Base-by-base conservation (phyloP, 2,888 invertebrate genomes). In the Agriopis aurantiaria region DNA sequence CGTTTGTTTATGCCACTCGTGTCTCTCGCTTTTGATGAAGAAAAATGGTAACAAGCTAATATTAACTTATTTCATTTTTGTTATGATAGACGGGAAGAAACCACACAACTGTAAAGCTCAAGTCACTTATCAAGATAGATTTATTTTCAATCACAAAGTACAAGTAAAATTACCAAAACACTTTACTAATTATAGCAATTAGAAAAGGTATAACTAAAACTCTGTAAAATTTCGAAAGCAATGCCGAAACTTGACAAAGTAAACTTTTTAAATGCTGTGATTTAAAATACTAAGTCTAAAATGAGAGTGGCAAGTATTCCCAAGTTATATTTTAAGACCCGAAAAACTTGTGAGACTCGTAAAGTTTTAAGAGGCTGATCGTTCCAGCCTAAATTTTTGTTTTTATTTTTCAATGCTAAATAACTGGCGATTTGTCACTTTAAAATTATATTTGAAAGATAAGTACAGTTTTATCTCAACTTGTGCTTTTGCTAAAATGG, bases 321-420 rank as follows among this genome's bases (percentile, higher is more conserved):
- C 40, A 72, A 77, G 74, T 66, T 67, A 74, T 77, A 70, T 75
- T 75, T 5, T 72, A 75, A 71, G 61, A 48, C 61, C 56, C 70
- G 43, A 71, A 71, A 65, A 62, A 70, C 43, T 69, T 57, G 65
- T 66, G 46, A 66, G 68, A 62, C 68, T 63, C 66, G n/a, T 64
- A 69, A 78, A 76, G 75, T 77, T 78, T 76, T 73, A 73, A 78
- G 75, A 73, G 63, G 59, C 69, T 65, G 65, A 70, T 66, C 66
- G 73, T 76, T 74, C 69, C 67, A 64, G 60, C 71, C 73, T 65
- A 72, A 70, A 58, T 71, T 70, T 67, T 71, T 74, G 74, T 75
- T 76, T 72, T 77, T 74, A 65, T 76, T 45, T 52, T 60, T 64
- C 53, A 75, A 72, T 75, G 75, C 69, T 75, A 78, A 75, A 75